These are phyloP conservation scores for Drosophila trichaetosa DNA, from an alignment of 2,888 invertebrate species.

Conservation along the genomic window DNA sequence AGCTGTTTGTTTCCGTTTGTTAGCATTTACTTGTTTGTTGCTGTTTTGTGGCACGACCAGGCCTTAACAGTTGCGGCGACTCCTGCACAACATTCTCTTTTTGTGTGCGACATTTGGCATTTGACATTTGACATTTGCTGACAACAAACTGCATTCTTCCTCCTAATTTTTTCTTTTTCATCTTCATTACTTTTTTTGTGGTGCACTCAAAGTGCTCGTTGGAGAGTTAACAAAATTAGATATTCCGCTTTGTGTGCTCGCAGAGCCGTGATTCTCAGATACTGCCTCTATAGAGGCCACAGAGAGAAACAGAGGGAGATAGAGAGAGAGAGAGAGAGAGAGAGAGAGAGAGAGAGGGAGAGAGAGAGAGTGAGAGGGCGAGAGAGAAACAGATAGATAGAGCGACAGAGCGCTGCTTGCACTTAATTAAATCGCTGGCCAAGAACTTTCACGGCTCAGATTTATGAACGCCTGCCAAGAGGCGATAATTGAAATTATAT, in stretches of 20 bases:
- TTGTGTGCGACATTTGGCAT: conserved; percentile 25
- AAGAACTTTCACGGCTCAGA: conserved; percentile 51
- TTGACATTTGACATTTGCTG: conserved; percentile 42
- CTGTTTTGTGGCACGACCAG: conserved; percentile 46
- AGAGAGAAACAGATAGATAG: not conserved
- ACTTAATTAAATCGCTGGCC: conserved; percentile 68
- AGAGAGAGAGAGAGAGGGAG: not conserved
- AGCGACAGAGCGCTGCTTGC: conserved; percentile 13
- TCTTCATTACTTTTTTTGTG: not conserved
- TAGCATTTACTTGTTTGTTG: conserved; percentile 65
- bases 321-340: not conserved
- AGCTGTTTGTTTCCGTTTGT: conserved; percentile 81
- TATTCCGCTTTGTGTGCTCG: conserved; percentile 48
- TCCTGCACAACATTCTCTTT: conserved; percentile 34
- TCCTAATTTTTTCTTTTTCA: not conserved
- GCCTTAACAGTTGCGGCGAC: conserved; percentile 45
- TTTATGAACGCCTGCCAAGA: conserved; percentile 70
- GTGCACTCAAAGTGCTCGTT: conserved; percentile 53
- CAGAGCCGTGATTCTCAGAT: conserved; percentile 45
- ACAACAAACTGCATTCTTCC: conserved; percentile 44
- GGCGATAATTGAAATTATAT: conserved; percentile 79
- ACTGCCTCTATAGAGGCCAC: conserved; percentile 12
- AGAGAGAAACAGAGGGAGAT: not conserved
- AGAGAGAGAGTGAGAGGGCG: not conserved
- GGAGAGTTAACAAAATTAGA: conserved; percentile 56